These are phyloP conservation scores for Montifringilla adamsi DNA, from an alignment of 2,113 vertebrate genomes.

Conservation along the genomic window DNA sequence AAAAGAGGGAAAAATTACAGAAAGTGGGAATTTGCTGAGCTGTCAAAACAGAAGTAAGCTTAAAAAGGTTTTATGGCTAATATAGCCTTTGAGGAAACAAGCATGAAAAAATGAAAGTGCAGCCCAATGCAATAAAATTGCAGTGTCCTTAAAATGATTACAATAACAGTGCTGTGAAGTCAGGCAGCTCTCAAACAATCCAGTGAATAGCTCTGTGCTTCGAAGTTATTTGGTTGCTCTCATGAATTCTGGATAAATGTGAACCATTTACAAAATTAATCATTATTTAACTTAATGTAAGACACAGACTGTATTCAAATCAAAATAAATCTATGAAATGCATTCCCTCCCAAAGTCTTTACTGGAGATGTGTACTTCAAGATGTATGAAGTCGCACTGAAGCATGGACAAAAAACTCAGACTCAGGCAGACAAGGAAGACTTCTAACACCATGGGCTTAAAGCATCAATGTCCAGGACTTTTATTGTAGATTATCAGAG, in stretches of 20 bases:
- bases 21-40: slow-evolving; percentile 38
- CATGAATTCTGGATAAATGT: neutral
- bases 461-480: neutral
- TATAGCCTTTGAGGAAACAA: slow-evolving; percentile 39
- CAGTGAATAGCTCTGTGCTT: neutral
- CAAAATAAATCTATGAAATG: neutral
- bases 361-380: neutral
- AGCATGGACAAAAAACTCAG: neutral
- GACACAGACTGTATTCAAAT: neutral
- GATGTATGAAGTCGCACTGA: neutral
- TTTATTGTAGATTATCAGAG: neutral
- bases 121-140: slow-evolving; percentile 1
- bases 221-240: neutral
- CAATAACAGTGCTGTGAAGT: neutral
- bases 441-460: neutral
- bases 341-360: neutral
- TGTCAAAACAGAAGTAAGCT: slow-evolving; percentile 45
- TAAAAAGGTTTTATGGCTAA: slow-evolving; percentile 45
- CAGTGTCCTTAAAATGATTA: slow-evolving; percentile 31
- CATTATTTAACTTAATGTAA: neutral
- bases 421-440: neutral
- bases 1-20: neutral
- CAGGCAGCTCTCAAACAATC: neutral
- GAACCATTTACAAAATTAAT: neutral
- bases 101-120: neutral